Evolutionary conservation across 2,888 invertebrate genomes (phyloP).

Genomic region (Platycnemis pennipes): DNA sequence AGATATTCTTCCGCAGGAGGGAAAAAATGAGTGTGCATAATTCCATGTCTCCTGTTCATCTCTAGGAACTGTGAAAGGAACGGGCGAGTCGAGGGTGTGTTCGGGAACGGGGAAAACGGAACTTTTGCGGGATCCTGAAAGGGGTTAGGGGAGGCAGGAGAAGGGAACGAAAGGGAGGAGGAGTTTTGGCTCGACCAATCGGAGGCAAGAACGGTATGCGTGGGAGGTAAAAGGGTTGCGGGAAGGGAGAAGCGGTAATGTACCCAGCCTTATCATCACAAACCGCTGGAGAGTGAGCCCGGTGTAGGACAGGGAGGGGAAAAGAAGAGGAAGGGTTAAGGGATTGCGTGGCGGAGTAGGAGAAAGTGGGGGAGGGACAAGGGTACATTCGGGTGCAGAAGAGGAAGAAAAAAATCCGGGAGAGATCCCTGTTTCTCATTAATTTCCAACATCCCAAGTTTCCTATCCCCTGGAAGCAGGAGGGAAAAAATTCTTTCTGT

Average conservation of each 20-base stretch:
- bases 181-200: neutral
- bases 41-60: slow-evolving; percentile 50
- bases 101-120: neutral
- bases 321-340: neutral
- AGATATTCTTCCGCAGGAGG: slow-evolving; percentile 55
- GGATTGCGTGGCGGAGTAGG: neutral
- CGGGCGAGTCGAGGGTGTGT: neutral
- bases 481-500: neutral
- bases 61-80: neutral
- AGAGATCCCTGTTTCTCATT: slow-evolving; percentile 60
- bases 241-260: slow-evolving; percentile 14
- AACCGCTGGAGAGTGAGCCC: slow-evolving; percentile 32
- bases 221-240: neutral
- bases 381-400: neutral
- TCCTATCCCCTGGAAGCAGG: slow-evolving; percentile 12
- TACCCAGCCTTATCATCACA: slow-evolving; percentile 67
- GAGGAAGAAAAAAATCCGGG: neutral
- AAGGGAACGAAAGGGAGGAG: neutral
- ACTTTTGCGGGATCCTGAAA: neutral
- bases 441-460: slow-evolving; percentile 66
- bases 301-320: neutral
- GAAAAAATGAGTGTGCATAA: slow-evolving; percentile 55
- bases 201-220: neutral
- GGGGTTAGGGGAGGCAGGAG: neutral
- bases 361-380: neutral